A percentile compares a stretch with the other conserved stretches of the same genome.
Evolutionary conservation across 53 echinoderm and acorn worm genomes (phyloP).

Genomic region (Pentamera pediparva): DNA sequence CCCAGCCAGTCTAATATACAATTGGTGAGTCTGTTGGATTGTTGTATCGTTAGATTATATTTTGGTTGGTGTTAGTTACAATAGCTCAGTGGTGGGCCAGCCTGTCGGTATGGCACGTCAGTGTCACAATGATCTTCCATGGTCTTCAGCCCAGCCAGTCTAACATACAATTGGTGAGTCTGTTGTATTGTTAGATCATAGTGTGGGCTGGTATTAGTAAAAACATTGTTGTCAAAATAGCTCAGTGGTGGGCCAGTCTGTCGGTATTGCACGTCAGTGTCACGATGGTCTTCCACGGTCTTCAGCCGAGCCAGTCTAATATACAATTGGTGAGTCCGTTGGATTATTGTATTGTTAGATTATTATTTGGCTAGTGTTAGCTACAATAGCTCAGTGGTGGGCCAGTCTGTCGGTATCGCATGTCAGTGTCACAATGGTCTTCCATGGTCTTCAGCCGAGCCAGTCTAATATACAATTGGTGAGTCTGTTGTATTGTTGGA

Average conservation of each 20-base stretch:
- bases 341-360: too few species aligned
- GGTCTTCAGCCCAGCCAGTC: conserved; percentile 56
- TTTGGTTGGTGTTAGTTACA: background rate
- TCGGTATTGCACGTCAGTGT: conserved; percentile 53
- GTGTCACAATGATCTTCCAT: conserved; percentile 64
- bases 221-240: too few species aligned
- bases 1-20: conserved; percentile 66
- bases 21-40: conserved; percentile 56
- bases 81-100: conserved; percentile 82
- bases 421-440: conserved; percentile 68
- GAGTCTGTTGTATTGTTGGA: background rate
- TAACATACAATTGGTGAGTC: conserved; percentile 75
- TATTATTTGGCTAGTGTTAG: too few species aligned
- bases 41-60: background rate
- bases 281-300: conserved; percentile 76
- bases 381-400: conserved; percentile 95
- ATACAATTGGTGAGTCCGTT: conserved; percentile 72
- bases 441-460: conserved; percentile 79
- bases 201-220: too few species aligned
- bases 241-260: conserved; percentile 94
- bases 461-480: conserved; percentile 81
- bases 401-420: conserved; percentile 52
- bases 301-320: conserved; percentile 64
- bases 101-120: conserved; percentile 52
- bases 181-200: background rate